Conservation (phyloP, 2,797 vertebrate species). For the Pampus argenteus region DNA sequence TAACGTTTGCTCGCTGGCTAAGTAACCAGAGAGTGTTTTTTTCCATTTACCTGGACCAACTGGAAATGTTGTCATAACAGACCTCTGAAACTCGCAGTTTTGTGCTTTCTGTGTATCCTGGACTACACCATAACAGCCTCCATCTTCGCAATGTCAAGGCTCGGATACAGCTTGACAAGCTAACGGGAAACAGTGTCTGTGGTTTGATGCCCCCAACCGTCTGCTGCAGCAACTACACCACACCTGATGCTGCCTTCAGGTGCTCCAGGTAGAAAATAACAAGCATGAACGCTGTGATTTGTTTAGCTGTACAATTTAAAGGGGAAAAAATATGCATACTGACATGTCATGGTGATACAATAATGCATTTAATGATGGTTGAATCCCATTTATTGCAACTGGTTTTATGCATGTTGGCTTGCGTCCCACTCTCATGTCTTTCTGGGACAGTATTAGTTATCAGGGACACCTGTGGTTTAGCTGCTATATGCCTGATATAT, state of each 20-base stretch:
- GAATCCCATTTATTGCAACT: no score
- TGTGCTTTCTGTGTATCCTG: conserved; percentile 46
- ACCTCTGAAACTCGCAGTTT: conserved; percentile 53
- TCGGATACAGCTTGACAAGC: conserved; percentile 65
- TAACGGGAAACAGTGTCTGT: conserved; percentile 57
- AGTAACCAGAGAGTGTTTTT: not conserved
- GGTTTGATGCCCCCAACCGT: conserved; percentile 58
- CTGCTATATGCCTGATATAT: no score
- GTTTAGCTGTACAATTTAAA: not conserved
- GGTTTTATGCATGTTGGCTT: no score
- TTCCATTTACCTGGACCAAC: conserved; percentile 71
- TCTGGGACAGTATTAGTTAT: no score
- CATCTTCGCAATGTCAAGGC: conserved; percentile 80
- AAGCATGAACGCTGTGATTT: not conserved
- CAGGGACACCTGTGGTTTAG: no score
- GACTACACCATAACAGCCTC: conserved; percentile 75
- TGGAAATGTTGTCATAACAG: conserved; percentile 76
- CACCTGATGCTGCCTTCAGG: conserved; percentile 18
- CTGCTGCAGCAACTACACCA: conserved; percentile 4
- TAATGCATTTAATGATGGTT: no score
- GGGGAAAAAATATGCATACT: no score
- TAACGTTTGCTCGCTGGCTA: conserved; percentile 11
- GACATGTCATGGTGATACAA: no score
- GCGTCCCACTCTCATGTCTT: no score
- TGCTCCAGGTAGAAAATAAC: not conserved